Percentiles rank a stretch among this genome's conserved stretches.
Conservation (phyloP, 2,797 vertebrate species). For the Protosalanx chinensis region DNA sequence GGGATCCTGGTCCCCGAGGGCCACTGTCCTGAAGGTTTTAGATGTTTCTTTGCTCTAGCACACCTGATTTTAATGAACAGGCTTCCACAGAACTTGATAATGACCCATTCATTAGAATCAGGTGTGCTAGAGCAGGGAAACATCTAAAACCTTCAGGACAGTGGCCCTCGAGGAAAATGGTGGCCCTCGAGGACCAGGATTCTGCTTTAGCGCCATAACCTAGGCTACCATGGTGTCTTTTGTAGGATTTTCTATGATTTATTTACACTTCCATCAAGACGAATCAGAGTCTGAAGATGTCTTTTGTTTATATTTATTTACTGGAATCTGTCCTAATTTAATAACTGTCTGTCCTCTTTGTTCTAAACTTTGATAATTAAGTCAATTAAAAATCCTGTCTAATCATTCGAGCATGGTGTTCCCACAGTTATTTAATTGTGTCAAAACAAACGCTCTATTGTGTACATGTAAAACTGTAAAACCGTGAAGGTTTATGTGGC, state of each 20-base stretch:
- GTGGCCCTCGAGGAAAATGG: no score
- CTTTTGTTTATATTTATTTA: constrained; percentile 11
- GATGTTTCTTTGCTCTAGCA: no score
- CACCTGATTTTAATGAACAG: no score
- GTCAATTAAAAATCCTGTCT: constrained; percentile 3
- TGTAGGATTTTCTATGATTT: constrained; percentile 41
- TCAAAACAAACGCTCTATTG: neutral
- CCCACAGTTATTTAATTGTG: neutral
- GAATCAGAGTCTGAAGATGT: constrained; percentile 1
- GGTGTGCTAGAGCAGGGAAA: no score
- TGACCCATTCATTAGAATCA: no score
- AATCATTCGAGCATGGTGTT: neutral
- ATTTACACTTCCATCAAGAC: constrained; percentile 3
- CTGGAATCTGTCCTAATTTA: constrained; percentile 23
- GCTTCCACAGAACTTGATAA: no score
- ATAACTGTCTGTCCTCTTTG: constrained; percentile 25
- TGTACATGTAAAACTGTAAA: neutral
- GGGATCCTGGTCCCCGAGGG: no score
- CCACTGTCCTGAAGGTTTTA: no score
- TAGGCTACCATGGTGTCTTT: neutral
- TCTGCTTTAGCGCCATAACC: neutral
- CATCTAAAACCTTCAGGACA: no score
- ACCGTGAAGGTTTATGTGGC: neutral
- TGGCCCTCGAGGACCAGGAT: no score
- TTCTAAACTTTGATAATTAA: neutral